Evolutionary conservation across 2,888 invertebrate species (phyloP), one percentile per base, ranked within the genome.

Genomic region (Harpalus rubripes): DNA sequence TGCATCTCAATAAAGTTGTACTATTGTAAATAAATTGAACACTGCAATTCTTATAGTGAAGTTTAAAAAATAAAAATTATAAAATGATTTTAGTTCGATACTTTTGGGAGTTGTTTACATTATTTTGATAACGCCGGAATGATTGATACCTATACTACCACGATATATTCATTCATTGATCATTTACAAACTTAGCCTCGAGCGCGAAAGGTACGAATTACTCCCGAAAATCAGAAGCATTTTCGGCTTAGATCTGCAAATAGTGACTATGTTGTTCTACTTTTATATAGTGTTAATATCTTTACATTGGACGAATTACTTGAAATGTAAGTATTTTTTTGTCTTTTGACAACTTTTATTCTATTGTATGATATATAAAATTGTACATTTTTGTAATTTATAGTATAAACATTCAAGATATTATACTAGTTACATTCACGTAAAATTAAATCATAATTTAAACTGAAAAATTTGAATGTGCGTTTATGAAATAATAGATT

Each of bases 81-180:
- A 74, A 16, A 74, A 16, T 74, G 41, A 44, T 15, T 74, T 44
- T 7, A 39, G 26, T 39, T 63, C 7, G 63, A 26, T 22, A 63
- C 63, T 18, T 59, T 22, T 10, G 68, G 68, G 32, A 16, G 16
- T 15, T 78, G 18, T 78, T 78, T 58, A 59, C 41, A 81, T 65
- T 81, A 41, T 61, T 81, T 81, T 81, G 81, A 81, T 81, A 81
- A 81, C 61, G 68, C 41, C 32, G 80, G 65, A 65, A 81, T 81
- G 81, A 81, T 63, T 61, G 80, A 80, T 59, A 63, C 56, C 41
- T 80, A 80, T 59, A 32, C 39, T 39, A 80, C 80, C 26, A 65
- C 65, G 81, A 65, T 56, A 56, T 22, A 52, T 41, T 80, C 80
- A 65, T 81, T 81, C 81, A 81, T 81, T 81, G 81, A 81, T 65